Evolutionary conservation across 2,888 invertebrate species (phyloP), one percentile per base, ranked within the genome.

Genomic region (Limnephilus lunatus): DNA sequence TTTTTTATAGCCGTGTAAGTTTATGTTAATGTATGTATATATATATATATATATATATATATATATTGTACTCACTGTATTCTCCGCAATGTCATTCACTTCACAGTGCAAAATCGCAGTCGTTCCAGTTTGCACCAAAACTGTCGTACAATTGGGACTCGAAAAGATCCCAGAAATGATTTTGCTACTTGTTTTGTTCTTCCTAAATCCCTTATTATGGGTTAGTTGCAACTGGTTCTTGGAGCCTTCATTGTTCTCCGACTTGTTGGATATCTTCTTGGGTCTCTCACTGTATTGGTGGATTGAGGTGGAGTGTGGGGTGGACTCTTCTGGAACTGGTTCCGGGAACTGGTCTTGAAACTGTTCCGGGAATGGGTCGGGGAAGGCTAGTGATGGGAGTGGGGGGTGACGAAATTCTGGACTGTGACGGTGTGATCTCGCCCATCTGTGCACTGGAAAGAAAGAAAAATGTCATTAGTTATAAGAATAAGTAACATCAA

Each of bases 91-190:
- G 94, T 97, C 97, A 94, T 96, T 96, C 94, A 97, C 97, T 96
- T 97, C 97, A 94, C 97, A 97, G 94, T 97, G 97, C 91, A 97
- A 94, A 94, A 97, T 95, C 48, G 97, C 97, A 25, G 97, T 97
- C 14, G 97, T 97, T 91, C 97, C 97, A 94, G 97, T 97, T 95
- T 97, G 97, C 92, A 97, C 97, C 95, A 96, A 95, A 94, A 97
- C 97, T 93, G 96, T 96, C n/a, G 97, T 97, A 95, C 97, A 97
- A 94, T 97, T 97, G 92, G 96, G 96, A 94, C 96, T 97, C 94
- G 96, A 95, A 96, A 97, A 97, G 95, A 96, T 96, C 94, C 96
- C 96, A 94, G 94, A 85, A n/a, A 7, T 94, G 30, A 15, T 86
- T 89, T 91, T 93, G 32, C 81, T 80, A n/a, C 89, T 93, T 11